Conservation (phyloP, 2,113 vertebrate species). For the Solea senegalensis region DNA sequence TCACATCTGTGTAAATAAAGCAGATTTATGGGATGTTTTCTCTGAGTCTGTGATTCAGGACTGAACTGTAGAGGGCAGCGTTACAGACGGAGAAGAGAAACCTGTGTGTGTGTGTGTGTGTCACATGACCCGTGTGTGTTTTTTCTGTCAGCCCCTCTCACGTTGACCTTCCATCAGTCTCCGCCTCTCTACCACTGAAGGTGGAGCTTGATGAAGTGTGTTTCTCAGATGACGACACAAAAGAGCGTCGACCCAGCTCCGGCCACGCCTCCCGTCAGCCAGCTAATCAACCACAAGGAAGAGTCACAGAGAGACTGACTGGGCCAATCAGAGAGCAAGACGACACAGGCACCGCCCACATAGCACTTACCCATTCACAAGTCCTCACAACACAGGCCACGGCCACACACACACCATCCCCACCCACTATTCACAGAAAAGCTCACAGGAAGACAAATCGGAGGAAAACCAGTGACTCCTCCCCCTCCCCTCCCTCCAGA, state of each 20-base stretch:
- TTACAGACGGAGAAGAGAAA: too few species aligned
- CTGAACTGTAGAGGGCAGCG: too few species aligned
- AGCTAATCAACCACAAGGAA: constrained; percentile 13
- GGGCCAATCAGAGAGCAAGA: constrained; percentile 16
- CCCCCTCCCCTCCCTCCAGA: neutral
- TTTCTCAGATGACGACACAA: constrained; percentile 68
- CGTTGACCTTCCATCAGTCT: constrained; percentile 80
- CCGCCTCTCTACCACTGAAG: constrained; percentile 67
- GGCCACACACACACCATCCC: neutral
- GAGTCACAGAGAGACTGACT: constrained; percentile 12
- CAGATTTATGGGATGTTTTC: too few species aligned
- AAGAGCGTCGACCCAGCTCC: constrained; percentile 70
- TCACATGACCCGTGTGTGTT: neutral
- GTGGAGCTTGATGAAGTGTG: constrained; percentile 69
- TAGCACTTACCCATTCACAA: neutral
- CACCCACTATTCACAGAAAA: constrained; percentile 66
- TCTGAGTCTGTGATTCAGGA: too few species aligned
- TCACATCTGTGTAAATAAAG: too few species aligned
- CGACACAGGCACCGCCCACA: neutral
- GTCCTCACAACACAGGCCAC: neutral
- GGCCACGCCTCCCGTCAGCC: constrained; percentile 54
- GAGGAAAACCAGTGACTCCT: constrained; percentile 61
- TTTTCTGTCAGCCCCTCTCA: constrained; percentile 81
- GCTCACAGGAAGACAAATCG: constrained; percentile 79
- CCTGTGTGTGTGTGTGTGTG: too few species aligned